These are phyloP conservation scores for Papilio polytes DNA, from an alignment of 1,140 invertebrate genomes.

Conservation along the genomic window DNA sequence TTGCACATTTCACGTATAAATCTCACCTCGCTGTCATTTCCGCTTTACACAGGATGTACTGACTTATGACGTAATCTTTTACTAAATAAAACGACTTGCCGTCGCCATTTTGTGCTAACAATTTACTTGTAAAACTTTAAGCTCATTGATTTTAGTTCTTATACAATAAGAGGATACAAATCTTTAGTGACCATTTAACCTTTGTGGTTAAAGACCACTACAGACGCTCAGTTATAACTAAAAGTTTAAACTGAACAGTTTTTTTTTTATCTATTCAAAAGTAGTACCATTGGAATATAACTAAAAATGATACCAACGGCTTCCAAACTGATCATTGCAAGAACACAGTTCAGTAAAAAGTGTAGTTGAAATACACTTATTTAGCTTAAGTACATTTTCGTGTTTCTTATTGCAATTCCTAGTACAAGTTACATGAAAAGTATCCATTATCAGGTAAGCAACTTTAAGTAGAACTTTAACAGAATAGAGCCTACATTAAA, in stretches of 20 bases:
- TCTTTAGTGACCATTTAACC: not conserved
- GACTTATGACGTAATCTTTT: conserved; percentile 27
- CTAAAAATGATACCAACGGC: too few relatives aligned
- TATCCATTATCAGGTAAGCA: not conserved
- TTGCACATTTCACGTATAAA: conserved; percentile 30
- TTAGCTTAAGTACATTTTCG: not conserved
- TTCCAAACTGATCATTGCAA: too few relatives aligned
- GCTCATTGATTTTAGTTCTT: not conserved
- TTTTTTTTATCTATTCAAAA: too few relatives aligned
- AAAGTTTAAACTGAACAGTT: too few relatives aligned
- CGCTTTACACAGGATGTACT: conserved; percentile 26
- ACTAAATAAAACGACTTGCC: conserved; percentile 27
- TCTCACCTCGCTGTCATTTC: conserved; percentile 31
- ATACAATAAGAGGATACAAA: not conserved
- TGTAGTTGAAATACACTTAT: too few relatives aligned
- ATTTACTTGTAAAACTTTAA: not conserved
- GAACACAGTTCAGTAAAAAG: too few relatives aligned
- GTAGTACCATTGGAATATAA: too few relatives aligned
- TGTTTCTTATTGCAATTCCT: not conserved
- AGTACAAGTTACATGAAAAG: not conserved
- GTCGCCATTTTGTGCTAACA: not conserved
- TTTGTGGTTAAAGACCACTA: not conserved
- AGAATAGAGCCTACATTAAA: conserved; percentile 21
- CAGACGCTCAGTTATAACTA: too few relatives aligned
- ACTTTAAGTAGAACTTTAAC: not conserved